Conservation (phyloP, 1,140 invertebrate species). For the Wasmannia auropunctata region DNA sequence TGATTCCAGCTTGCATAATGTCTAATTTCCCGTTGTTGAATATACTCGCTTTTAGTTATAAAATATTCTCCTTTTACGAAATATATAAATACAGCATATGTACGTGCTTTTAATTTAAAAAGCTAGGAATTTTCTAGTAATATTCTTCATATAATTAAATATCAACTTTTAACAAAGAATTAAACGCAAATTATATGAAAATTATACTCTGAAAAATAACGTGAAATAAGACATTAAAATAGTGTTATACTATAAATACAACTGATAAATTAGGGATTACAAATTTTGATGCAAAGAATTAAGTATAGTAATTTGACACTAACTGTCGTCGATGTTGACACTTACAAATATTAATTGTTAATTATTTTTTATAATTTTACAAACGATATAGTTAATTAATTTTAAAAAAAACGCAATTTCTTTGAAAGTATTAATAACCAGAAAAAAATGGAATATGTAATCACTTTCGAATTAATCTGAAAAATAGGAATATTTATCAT, state of each 20-base stretch:
- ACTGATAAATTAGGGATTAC: neutral
- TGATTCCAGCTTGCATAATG: neutral
- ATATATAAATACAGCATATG: neutral
- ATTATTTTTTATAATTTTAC: neutral
- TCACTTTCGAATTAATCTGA: neutral
- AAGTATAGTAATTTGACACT: neutral
- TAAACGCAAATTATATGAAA: neutral
- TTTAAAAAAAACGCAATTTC: neutral
- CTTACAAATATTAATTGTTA: neutral
- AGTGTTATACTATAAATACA: neutral
- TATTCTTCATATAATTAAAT: constrained; percentile 7
- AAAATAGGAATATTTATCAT: neutral
- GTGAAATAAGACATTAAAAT: neutral
- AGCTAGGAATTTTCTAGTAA: neutral
- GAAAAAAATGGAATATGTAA: neutral
- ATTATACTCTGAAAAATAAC: neutral
- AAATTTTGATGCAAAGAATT: neutral
- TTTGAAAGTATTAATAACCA: neutral
- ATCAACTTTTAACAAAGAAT: neutral
- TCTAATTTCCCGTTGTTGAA: neutral
- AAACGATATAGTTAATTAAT: neutral
- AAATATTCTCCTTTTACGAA: neutral
- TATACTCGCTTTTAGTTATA: neutral
- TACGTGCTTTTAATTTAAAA: neutral
- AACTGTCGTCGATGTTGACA: neutral